These are phyloP conservation scores for Agrotis exclamationis DNA, from an alignment of 2,888 invertebrate genomes.

Conservation along the genomic window DNA sequence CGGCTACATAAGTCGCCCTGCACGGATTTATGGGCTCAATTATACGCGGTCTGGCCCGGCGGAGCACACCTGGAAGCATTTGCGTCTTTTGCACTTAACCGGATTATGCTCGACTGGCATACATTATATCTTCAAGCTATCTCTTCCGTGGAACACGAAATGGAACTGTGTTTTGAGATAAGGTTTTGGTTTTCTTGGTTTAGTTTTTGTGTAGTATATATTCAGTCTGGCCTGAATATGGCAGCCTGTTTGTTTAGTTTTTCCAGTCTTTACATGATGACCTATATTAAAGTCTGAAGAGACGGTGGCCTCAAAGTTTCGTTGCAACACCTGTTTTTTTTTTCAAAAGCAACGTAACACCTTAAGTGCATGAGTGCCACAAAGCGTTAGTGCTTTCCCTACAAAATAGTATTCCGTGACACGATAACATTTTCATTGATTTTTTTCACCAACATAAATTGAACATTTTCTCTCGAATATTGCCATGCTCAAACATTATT, in stretches of 20 bases:
- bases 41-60: conserved; percentile 81
- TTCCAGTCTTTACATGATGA: not conserved
- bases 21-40: conserved; percentile 87
- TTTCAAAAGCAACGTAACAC: not conserved
- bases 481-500: conserved; percentile 26
- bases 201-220: not conserved
- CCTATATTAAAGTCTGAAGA: not conserved
- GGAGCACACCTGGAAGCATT: conserved; percentile 68
- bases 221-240: not conserved
- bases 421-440: not conserved
- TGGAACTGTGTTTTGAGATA: conserved; percentile 39
- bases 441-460: conserved; percentile 22
- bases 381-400: not conserved
- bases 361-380: not conserved
- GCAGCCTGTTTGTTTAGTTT: not conserved
- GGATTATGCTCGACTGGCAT: conserved; percentile 72
- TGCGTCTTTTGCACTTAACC: conserved; percentile 76
- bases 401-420: conserved; percentile 16
- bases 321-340: not conserved
- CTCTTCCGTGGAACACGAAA: conserved; percentile 47
- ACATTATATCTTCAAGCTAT: conserved; percentile 60
- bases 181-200: not conserved
- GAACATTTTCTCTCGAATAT: conserved; percentile 29
- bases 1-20: conserved; percentile 80
- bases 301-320: not conserved